Evolutionary conservation across 2,888 invertebrate species (phyloP).

Genomic region (Aromia moschata): DNA sequence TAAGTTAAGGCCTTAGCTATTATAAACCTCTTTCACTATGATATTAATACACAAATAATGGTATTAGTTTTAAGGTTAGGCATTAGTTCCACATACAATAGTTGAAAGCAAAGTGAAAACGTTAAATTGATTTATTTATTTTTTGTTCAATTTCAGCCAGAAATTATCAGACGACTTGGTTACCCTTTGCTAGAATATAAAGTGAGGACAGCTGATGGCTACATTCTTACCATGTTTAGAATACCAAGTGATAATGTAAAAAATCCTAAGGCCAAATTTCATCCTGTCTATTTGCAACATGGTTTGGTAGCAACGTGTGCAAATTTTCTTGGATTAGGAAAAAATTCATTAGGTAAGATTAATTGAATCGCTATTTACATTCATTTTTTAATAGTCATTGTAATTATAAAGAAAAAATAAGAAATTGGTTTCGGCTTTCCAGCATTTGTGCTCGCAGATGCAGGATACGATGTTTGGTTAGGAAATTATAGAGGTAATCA

Average conservation of each 20-base stretch:
- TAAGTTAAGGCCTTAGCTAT: too few relatives aligned
- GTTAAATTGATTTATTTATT: too few relatives aligned
- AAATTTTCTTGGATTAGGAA: constrained; percentile 54
- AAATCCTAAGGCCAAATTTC: constrained; percentile 46
- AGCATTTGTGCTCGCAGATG: constrained; percentile 65
- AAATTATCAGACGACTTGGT: constrained; percentile 61
- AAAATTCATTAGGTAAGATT: constrained; percentile 56
- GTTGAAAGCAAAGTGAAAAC: neutral
- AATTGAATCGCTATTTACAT: neutral
- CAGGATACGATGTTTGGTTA: constrained; percentile 68
- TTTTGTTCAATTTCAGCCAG: constrained; percentile 62
- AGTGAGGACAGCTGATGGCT: constrained; percentile 64
- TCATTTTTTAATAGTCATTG: neutral
- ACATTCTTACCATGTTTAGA: constrained; percentile 63
- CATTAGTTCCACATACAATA: neutral
- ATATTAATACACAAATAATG: too few relatives aligned
- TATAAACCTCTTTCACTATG: too few relatives aligned
- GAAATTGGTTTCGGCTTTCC: constrained; percentile 27
- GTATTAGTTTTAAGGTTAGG: too few relatives aligned
- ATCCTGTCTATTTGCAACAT: constrained; percentile 58
- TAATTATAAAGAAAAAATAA: neutral
- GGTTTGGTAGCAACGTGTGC: constrained; percentile 56
- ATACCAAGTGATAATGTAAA: constrained; percentile 53
- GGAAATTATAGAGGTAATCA: constrained; percentile 61
- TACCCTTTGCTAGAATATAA: constrained; percentile 62